Evolutionary conservation across 1,140 invertebrate species (phyloP).

Genomic region (Philotrypesis tridentata): DNA sequence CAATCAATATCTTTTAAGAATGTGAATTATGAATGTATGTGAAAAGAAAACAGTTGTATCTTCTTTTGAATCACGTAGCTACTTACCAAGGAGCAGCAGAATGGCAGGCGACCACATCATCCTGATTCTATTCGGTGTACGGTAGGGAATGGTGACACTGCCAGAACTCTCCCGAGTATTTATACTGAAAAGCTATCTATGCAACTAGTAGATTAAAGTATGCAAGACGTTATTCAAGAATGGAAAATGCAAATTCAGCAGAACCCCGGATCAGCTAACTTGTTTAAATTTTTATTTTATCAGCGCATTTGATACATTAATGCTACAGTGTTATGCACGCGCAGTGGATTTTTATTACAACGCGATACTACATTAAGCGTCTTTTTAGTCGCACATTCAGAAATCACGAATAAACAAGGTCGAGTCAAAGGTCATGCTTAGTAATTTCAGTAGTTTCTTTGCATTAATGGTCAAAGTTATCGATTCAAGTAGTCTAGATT

Average conservation of each 20-base stretch:
- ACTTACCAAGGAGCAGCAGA: constrained; percentile 63
- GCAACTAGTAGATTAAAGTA: background rate
- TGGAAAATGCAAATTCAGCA: constrained; percentile 41
- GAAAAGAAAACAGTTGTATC: background rate
- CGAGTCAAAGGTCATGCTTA: background rate
- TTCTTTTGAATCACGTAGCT: background rate
- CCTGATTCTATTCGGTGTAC: constrained; percentile 26
- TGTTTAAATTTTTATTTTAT: background rate
- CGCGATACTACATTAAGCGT: background rate
- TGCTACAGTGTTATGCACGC: background rate
- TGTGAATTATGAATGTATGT: too few species aligned
- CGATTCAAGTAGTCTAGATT: background rate
- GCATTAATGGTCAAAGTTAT: background rate
- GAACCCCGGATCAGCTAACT: background rate
- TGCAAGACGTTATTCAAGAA: too few species aligned
- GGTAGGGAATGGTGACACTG: constrained; percentile 38
- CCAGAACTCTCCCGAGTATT: constrained; percentile 19
- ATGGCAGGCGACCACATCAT: constrained; percentile 56
- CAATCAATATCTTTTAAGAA: too few species aligned
- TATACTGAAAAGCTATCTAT: constrained; percentile 35
- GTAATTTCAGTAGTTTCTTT: background rate
- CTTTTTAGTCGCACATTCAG: background rate
- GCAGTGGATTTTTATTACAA: background rate
- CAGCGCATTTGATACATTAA: background rate
- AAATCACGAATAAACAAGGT: background rate